Percentiles rank a stretch among this genome's conserved stretches.
Evolutionary conservation across 2,888 invertebrate species (phyloP).

Genomic region (Stramonita haemastoma): DNA sequence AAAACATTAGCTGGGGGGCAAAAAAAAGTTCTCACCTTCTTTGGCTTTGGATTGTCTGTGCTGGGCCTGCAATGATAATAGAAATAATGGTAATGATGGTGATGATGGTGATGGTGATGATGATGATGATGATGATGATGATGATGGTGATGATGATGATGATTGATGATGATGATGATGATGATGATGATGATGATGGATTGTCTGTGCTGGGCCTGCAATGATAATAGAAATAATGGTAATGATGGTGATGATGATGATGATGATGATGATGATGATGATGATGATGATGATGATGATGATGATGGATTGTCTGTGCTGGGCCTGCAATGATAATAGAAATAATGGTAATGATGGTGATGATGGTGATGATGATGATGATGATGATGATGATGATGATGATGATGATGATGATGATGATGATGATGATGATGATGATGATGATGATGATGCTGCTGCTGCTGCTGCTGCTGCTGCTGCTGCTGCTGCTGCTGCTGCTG

Average conservation of each 20-base stretch:
- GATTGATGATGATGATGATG: too few species aligned
- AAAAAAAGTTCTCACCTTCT: constrained; percentile 71
- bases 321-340: constrained; percentile 62
- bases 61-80: constrained; percentile 65
- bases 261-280: not conserved
- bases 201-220: constrained; percentile 72
- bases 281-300: not conserved
- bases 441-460: too few species aligned
- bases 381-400: not conserved
- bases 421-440: too few species aligned
- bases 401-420: not conserved
- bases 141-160: not conserved
- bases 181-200: constrained; percentile 44
- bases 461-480: too few species aligned
- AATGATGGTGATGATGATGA: too few species aligned
- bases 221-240: not conserved
- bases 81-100: not conserved
- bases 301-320: constrained; percentile 65
- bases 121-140: not conserved
- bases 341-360: not conserved
- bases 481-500: too few species aligned
- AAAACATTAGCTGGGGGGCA: not conserved
- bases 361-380: too few species aligned
- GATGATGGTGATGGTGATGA: too few species aligned
- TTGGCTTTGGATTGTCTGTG: constrained; percentile 72